Evolutionary conservation across 2,113 vertebrate species (phyloP), one percentile per base, ranked within the genome.

Genomic region (Leptocoma aspasia): DNA sequence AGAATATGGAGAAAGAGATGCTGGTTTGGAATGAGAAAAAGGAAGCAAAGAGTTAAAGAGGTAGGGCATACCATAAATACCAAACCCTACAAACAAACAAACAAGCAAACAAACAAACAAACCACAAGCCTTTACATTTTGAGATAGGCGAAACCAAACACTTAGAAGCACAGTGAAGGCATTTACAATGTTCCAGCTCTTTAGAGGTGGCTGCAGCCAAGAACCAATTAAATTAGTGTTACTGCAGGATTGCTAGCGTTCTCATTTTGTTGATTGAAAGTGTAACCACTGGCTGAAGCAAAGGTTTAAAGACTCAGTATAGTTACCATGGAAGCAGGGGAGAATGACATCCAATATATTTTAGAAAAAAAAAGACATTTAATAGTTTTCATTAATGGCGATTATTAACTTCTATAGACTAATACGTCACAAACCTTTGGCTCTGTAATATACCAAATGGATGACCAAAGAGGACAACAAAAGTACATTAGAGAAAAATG

Each of bases 1-100:
- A 96, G 83, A 93, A 94, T 53, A 47, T 64, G 39, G 53, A 61
- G 83, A 95, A 93, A 95, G 76, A 94, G 71, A 97, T 79, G 92
- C 90, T 93, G 42, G 19, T 82, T 88, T 6, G 4, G 35, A 97
- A 97, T 37, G 37, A 93, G 45, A 61, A 76, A 93, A 94, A 88
- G 49, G 57, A 96, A 96, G 15, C 22, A 10, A 50, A 69, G 37
- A 60, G 88, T 27, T 66, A 35, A 37, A 65, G 18, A 57, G 10
- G 5, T 35, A 76, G 82, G 90, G 59, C 37, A 96, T 14, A 80
- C 53, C 37, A 42, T 71, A 93, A 95, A 88, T 30, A 53, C 1
- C 19, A 30, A 82, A 8, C 24, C 13, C 30, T 26, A n/a, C 35
- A 86, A 42, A 42, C 22, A 76, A 69, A 33, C 47, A 44, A 35